Conservation (phyloP, 2,113 vertebrate genomes). For the Mystacornis crossleyi region DNA sequence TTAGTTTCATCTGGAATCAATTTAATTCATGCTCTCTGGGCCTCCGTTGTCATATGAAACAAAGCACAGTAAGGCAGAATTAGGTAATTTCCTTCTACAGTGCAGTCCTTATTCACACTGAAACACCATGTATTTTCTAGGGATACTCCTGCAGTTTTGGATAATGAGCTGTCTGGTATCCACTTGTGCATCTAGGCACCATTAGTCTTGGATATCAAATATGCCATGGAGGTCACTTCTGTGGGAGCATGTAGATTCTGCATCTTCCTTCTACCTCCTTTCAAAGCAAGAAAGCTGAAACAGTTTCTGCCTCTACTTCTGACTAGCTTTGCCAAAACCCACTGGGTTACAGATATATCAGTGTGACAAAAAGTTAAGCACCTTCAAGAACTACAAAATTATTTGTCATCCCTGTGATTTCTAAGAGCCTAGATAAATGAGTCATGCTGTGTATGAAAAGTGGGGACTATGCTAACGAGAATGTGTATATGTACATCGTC, state of each 20-base stretch:
- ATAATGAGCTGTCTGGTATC: background rate
- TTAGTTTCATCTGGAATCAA: background rate
- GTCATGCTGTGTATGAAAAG: background rate
- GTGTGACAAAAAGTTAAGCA: background rate
- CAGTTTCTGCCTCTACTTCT: background rate
- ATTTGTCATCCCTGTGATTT: background rate
- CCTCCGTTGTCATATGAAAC: background rate
- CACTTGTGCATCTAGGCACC: background rate
- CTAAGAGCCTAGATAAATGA: background rate
- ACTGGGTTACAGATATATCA: background rate
- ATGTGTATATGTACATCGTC: background rate
- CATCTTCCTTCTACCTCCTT: background rate
- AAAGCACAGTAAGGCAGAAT: background rate
- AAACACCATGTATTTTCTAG: background rate
- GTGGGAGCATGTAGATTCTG: background rate
- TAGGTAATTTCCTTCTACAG: background rate
- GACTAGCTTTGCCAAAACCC: background rate
- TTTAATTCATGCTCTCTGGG: background rate
- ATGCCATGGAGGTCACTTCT: background rate
- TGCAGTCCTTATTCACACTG: background rate
- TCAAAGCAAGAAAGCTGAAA: background rate
- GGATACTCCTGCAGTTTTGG: background rate
- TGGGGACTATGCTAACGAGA: background rate
- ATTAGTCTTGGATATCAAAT: background rate
- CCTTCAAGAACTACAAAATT: background rate